A percentile compares a stretch with the other conserved stretches of the same genome.
Evolutionary conservation across 2,888 invertebrate genomes (phyloP).

Genomic region (Aporophyla nigra): DNA sequence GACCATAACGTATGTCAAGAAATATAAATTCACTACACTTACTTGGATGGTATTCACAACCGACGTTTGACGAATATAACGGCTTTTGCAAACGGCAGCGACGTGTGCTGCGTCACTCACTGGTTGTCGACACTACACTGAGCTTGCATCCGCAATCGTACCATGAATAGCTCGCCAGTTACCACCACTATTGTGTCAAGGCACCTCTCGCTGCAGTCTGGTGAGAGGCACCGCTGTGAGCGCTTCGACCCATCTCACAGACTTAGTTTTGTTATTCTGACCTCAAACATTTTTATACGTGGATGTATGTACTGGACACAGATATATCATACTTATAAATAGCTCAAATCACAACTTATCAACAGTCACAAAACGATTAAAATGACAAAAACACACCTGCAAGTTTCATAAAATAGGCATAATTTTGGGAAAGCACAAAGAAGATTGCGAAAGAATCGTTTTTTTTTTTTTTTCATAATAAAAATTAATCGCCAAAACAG

Average conservation of each 20-base stretch:
- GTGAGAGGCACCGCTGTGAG: slow-evolving; percentile 43
- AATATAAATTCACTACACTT: slow-evolving; percentile 31
- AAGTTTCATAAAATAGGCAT: neutral
- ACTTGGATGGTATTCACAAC: slow-evolving; percentile 32
- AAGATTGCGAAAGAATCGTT: neutral
- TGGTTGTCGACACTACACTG: slow-evolving; percentile 58
- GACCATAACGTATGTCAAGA: neutral
- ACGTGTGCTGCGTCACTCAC: slow-evolving; percentile 37
- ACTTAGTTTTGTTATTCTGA: slow-evolving; percentile 35
- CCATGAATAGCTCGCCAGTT: slow-evolving; percentile 26
- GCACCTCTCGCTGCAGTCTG: slow-evolving; percentile 40
- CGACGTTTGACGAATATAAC: slow-evolving; percentile 30
- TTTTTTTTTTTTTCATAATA: neutral
- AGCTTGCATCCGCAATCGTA: slow-evolving; percentile 47
- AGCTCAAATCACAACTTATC: neutral
- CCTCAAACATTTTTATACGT: slow-evolving; percentile 15
- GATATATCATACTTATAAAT: neutral
- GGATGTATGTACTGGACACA: neutral
- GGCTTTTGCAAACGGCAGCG: slow-evolving; percentile 28
- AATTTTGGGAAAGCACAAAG: neutral
- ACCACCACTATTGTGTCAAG: slow-evolving; percentile 64
- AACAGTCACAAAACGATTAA: neutral
- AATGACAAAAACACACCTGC: neutral
- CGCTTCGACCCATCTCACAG: slow-evolving; percentile 1
- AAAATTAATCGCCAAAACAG: neutral